Evolutionary conservation across 64 coral and sea anemone genomes (phyloP).

Genomic region (Actinia equina): DNA sequence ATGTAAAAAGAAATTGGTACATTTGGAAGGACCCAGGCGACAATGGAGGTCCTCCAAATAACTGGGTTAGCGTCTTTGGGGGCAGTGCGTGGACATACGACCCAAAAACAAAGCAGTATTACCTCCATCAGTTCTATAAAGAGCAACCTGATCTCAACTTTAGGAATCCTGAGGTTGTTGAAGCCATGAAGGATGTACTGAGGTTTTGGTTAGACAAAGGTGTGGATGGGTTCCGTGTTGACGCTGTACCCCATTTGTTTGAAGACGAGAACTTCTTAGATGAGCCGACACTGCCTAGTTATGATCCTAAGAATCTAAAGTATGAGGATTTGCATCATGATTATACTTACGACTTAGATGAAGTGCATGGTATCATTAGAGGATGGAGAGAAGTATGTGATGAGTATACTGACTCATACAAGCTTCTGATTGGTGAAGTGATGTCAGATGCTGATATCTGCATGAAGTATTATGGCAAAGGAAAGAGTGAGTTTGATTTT

Average conservation of each 20-base stretch:
- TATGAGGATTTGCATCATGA: constrained; percentile 65
- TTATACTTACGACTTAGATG: constrained; percentile 64
- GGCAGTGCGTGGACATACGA: constrained; percentile 77
- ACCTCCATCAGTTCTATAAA: constrained; percentile 76
- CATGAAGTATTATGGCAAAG: constrained; percentile 67
- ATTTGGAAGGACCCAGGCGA: constrained; percentile 62
- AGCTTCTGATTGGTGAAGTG: constrained; percentile 83
- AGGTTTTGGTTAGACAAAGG: constrained; percentile 82
- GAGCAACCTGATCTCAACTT: constrained; percentile 92
- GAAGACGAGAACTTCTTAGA: constrained; percentile 65
- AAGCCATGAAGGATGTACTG: constrained; percentile 62
- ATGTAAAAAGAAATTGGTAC: constrained; percentile 72
- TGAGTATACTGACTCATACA: constrained; percentile 53
- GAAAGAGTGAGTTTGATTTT: constrained; percentile 74
- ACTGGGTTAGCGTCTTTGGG: constrained; percentile 76
- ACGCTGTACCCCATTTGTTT: constrained; percentile 73
- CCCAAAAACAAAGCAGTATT: constrained; percentile 56
- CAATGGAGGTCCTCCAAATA: constrained; percentile 67
- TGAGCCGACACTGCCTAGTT: constrained; percentile 51
- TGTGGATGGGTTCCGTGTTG: constrained; percentile 91
- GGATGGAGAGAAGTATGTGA: constrained; percentile 65
- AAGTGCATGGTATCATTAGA: constrained; percentile 62
- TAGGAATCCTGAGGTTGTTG: constrained; percentile 54
- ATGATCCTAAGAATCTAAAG: constrained; percentile 20
- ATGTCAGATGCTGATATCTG: constrained; percentile 24